Evolutionary conservation across 2,113 vertebrate genomes (phyloP).

Genomic region (Brachirus orientalis): DNA sequence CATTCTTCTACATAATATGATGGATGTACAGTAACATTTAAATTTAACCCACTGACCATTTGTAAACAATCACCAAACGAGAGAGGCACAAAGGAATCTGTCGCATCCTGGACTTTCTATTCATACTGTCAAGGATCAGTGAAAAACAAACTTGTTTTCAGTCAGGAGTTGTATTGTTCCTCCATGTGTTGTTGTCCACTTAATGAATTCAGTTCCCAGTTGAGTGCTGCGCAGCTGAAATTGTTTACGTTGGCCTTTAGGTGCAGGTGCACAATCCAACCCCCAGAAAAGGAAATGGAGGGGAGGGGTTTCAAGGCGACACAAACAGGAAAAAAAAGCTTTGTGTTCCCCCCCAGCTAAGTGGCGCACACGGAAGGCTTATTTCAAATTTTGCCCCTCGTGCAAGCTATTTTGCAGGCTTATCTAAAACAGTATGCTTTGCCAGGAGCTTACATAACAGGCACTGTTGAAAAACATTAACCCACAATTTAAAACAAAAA

Average conservation of each 20-base stretch:
- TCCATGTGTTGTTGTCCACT: conserved; percentile 48
- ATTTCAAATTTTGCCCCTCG: conserved; percentile 32
- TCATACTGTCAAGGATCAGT: conserved; percentile 37
- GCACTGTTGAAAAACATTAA: conserved; percentile 33
- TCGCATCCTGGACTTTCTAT: conserved; percentile 60
- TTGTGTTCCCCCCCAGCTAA: conserved; percentile 52
- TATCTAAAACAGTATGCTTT: conserved; percentile 27
- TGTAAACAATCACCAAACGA: conserved; percentile 22
- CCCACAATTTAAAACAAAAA: conserved; percentile 8
- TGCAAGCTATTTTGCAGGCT: conserved; percentile 40
- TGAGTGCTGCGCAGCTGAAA: conserved; percentile 28
- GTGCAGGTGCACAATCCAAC: conserved; percentile 70
- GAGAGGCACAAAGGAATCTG: conserved; percentile 40
- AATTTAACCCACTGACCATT: conserved; percentile 40
- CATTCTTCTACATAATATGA: conserved; percentile 54
- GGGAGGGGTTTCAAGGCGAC: conserved; percentile 68
- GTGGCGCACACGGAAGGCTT: conserved; percentile 13
- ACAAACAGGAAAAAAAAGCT: conserved; percentile 75
- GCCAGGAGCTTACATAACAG: conserved; percentile 60
- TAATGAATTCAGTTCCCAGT: conserved; percentile 35
- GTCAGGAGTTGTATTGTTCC: conserved; percentile 56
- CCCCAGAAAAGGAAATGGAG: conserved; percentile 69
- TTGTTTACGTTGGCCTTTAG: conserved; percentile 55
- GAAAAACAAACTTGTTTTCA: conserved; percentile 69
- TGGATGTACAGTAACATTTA: conserved; percentile 22